phyloP scores from a whole-genome alignment of 2,888 invertebrate species.

The Hirtodrosophila duncani region DNA sequence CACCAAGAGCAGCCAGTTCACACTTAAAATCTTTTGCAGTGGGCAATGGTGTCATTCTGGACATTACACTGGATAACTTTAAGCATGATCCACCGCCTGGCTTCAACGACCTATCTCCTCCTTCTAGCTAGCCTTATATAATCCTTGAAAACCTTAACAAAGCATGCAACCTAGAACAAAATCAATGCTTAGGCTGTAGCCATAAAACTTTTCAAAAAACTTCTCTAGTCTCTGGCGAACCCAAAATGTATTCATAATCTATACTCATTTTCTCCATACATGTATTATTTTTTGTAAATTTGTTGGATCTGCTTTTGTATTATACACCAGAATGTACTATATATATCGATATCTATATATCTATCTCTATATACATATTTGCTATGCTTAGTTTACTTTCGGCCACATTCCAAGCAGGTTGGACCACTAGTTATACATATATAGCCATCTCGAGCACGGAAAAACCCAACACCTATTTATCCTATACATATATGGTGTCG shows the following conservation, averaged over 20 bases:
- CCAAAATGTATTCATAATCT: too few species aligned
- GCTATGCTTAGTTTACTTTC: background rate
- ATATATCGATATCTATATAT: background rate
- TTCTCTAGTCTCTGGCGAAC: conserved; percentile 48
- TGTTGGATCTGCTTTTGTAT: conserved; percentile 32
- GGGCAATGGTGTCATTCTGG: conserved; percentile 98
- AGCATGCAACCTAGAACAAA: conserved; percentile 38
- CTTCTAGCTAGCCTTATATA: conserved; percentile 94
- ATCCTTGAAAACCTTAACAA: background rate
- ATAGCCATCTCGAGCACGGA: conserved; percentile 65
- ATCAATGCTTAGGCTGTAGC: too few species aligned
- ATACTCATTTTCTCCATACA: background rate
- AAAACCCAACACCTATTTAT: conserved; percentile 32
- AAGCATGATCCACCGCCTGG: conserved; percentile 89
- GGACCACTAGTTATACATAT: conserved; percentile 37
- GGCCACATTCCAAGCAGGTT: conserved; percentile 29
- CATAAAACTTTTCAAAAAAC: conserved; percentile 18
- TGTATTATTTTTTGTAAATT: conserved; percentile 18
- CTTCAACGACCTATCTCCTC: conserved; percentile 95
- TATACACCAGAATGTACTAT: too few species aligned
- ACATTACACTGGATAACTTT: conserved; percentile 94
- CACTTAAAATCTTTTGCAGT: conserved; percentile 89
- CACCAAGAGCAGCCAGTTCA: too few species aligned
- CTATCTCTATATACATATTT: conserved; percentile 5
- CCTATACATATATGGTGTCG: conserved; percentile 29